phyloP scores from a whole-genome alignment of 2,113 vertebrate genomes.

The Anseranas semipalmata region DNA sequence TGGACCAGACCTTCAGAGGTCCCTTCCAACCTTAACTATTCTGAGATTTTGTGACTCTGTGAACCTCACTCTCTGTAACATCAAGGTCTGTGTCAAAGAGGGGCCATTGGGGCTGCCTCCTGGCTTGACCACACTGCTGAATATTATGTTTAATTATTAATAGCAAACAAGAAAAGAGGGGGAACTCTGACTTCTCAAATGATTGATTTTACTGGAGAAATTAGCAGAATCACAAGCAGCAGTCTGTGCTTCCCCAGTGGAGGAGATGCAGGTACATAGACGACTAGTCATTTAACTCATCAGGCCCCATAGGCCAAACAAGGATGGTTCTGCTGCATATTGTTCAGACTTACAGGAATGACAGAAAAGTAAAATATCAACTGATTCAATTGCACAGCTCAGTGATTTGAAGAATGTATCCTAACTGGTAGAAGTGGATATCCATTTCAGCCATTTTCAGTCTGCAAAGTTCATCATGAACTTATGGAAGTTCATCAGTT shows the following conservation, averaged over 20 bases:
- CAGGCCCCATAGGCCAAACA: background rate
- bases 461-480: background rate
- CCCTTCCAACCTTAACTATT: no score
- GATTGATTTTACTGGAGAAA: background rate
- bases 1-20: no score
- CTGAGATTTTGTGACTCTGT: no score
- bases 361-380: background rate
- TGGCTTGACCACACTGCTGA: background rate
- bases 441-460: background rate
- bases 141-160: background rate
- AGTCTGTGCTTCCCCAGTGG: background rate
- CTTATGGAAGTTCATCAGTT: background rate
- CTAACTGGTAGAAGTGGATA: background rate
- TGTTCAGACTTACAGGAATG: background rate
- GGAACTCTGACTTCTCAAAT: background rate
- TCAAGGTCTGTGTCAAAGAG: background rate
- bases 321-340: background rate
- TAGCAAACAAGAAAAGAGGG: background rate
- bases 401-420: background rate
- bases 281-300: background rate
- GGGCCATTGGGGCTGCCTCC: background rate
- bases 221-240: background rate
- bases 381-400: background rate
- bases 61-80: background rate
- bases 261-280: background rate